phyloP scores from a whole-genome alignment of 2,888 invertebrate genomes.

The Lithophane semibrunnea region DNA sequence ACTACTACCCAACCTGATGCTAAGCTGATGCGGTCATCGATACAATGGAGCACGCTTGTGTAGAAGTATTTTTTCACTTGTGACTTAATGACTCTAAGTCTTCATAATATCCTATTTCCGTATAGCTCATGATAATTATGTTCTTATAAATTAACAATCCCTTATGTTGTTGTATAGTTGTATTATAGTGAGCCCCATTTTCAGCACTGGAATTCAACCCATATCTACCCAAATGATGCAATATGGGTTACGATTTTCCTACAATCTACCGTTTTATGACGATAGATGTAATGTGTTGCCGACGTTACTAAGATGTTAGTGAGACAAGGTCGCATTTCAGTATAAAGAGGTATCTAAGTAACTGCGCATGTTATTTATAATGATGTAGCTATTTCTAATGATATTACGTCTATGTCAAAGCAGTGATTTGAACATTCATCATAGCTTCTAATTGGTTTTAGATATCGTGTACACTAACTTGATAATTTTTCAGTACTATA shows the following conservation, averaged over 20 bases:
- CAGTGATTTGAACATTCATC: constrained; percentile 52
- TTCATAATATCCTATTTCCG: neutral
- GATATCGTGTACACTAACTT: constrained; percentile 24
- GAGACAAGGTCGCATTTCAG: constrained; percentile 31
- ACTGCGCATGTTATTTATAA: constrained; percentile 9
- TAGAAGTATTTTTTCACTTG: neutral
- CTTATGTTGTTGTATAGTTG: neutral
- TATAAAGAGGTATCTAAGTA: constrained; percentile 25
- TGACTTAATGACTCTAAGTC: neutral
- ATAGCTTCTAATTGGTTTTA: constrained; percentile 30
- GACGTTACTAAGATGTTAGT: constrained; percentile 3
- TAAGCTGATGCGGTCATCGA: too few relatives aligned
- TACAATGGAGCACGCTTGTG: too few relatives aligned
- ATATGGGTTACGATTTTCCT: constrained; percentile 3
- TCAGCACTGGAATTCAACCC: neutral
- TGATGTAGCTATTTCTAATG: constrained; percentile 15
- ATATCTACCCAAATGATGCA: neutral
- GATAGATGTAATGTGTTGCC: neutral
- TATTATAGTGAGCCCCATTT: neutral
- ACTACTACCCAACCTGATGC: neutral
- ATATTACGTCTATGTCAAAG: constrained; percentile 26
- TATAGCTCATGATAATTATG: neutral
- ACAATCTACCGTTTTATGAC: neutral
- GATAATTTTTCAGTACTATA: neutral
- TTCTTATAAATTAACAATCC: neutral